Evolutionary conservation across 1,140 invertebrate species (phyloP).

Genomic region (Procambarus virginalis): DNA sequence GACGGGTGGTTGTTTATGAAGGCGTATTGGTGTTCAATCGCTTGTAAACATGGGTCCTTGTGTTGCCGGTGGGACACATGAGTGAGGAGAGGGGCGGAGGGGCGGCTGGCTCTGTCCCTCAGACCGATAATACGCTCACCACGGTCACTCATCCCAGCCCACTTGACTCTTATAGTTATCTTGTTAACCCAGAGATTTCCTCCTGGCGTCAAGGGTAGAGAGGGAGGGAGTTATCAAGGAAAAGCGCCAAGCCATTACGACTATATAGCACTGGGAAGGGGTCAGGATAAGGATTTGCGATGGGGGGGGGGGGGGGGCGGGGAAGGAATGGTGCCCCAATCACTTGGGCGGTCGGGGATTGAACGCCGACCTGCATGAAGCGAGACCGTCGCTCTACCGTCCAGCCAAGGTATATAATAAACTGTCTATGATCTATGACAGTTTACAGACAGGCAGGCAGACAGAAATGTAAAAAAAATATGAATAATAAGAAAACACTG

Average conservation of each 20-base stretch:
- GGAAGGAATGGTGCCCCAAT: too few species aligned
- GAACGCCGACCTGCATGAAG: too few species aligned
- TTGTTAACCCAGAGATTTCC: constrained; percentile 30
- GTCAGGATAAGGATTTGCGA: too few species aligned
- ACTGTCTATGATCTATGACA: too few species aligned
- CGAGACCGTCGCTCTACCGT: too few species aligned
- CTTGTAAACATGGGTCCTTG: constrained; percentile 63
- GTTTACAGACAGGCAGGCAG: background rate
- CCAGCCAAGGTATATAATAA: too few species aligned
- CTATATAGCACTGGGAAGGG: too few species aligned
- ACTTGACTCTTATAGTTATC: constrained; percentile 33
- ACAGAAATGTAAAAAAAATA: background rate
- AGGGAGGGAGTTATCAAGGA: background rate
- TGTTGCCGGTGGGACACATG: constrained; percentile 32
- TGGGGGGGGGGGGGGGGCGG: too few species aligned
- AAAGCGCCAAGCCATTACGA: too few species aligned
- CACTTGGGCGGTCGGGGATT: too few species aligned
- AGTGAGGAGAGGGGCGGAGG: background rate
- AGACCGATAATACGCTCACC: constrained; percentile 7
- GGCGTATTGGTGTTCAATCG: constrained; percentile 60
- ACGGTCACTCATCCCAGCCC: constrained; percentile 6
- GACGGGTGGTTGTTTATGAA: constrained; percentile 50
- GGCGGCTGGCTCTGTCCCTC: background rate
- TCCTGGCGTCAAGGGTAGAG: background rate
- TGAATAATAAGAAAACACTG: too few species aligned